phyloP scores from a whole-genome alignment of 1,140 invertebrate genomes.

The Polypedilum pembai region DNA sequence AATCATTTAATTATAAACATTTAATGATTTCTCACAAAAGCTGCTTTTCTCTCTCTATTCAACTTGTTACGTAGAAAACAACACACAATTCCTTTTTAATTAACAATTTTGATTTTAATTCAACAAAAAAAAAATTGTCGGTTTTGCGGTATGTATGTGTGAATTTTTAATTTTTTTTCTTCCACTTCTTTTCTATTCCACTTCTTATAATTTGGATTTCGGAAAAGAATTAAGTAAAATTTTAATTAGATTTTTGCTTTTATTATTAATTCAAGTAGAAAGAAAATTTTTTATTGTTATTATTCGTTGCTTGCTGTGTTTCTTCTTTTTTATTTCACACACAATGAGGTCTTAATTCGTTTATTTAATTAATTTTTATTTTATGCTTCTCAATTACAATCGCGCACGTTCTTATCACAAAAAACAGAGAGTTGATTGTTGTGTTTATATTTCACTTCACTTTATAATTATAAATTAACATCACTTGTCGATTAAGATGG shows the following conservation, averaged over 20 bases:
- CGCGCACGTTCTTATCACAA: not conserved
- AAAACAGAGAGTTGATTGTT: not conserved
- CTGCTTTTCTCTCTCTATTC: not conserved
- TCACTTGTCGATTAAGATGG: conserved; percentile 2
- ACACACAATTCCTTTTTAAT: conserved; percentile 28
- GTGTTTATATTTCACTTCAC: not conserved
- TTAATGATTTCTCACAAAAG: conserved; percentile 27
- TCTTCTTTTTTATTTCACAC: not conserved
- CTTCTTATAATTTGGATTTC: not conserved
- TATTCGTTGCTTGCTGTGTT: not conserved
- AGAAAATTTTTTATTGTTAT: not conserved
- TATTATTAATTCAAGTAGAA: not conserved
- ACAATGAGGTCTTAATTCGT: not conserved
- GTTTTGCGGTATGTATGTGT: not conserved
- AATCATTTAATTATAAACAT: conserved; percentile 28
- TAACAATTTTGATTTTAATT: conserved; percentile 20
- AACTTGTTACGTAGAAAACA: not conserved
- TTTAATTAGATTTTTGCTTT: conserved; percentile 2
- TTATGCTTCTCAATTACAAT: not conserved
- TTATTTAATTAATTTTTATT: not conserved
- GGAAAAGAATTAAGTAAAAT: conserved; percentile 18
- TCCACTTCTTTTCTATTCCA: no score
- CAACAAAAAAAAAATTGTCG: conserved; percentile 2
- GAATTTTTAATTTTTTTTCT: no score
- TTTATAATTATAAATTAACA: not conserved